A percentile compares a stretch with the other conserved stretches of the same genome.
Evolutionary conservation across 1,140 invertebrate species (phyloP).

Genomic region (Cotesia vestalis): DNA sequence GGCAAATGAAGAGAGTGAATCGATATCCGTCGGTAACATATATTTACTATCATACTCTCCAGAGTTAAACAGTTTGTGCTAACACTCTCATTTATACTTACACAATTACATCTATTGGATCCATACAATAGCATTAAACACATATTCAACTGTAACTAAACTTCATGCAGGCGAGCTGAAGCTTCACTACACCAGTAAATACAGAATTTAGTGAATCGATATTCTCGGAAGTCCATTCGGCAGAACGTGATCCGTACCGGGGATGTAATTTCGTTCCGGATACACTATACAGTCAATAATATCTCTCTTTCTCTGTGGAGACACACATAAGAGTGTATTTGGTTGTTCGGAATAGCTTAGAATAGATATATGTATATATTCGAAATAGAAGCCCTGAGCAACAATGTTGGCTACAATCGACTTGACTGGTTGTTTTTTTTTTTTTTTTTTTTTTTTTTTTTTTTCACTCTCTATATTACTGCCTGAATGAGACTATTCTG

Average conservation of each 20-base stretch:
- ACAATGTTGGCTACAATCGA: conserved; percentile 27
- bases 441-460: conserved; percentile 13
- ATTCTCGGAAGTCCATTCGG: conserved; percentile 27
- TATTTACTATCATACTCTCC: background rate
- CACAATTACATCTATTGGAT: background rate
- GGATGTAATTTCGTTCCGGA: conserved; percentile 34
- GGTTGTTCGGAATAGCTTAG: too few relatives aligned
- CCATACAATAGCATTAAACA: conserved; percentile 6
- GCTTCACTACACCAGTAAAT: background rate
- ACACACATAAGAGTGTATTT: background rate
- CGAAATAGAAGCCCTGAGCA: background rate
- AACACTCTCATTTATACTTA: background rate
- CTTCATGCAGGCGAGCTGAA: too few relatives aligned
- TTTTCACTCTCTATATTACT: background rate
- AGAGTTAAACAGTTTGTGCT: conserved; percentile 4
- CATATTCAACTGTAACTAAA: background rate
- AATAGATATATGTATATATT: too few relatives aligned
- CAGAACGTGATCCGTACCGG: conserved; percentile 29
- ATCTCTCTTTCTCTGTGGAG: too few relatives aligned
- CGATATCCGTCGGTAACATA: conserved; percentile 25
- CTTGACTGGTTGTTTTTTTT: conserved; percentile 10
- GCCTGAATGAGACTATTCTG: background rate
- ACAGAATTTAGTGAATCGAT: conserved; percentile 23
- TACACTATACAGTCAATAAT: background rate
- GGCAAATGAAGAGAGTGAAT: conserved; percentile 2